Evolutionary conservation across 2,888 invertebrate species (phyloP).

Genomic region (Leptopterna dolabrata): DNA sequence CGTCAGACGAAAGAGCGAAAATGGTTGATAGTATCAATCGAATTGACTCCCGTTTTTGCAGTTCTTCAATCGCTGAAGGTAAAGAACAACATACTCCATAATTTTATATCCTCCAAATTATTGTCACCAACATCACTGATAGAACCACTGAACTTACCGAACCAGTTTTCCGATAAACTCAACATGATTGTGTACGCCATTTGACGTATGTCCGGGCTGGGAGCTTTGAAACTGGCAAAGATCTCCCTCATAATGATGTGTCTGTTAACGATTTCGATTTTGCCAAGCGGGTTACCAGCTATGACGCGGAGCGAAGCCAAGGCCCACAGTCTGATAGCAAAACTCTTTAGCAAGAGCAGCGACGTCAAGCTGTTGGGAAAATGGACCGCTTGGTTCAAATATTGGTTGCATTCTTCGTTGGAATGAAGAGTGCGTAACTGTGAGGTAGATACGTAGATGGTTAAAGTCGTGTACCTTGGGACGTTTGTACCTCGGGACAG

Average conservation of each 20-base stretch:
- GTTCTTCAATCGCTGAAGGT: background rate
- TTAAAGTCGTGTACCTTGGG: no score
- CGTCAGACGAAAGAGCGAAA: background rate
- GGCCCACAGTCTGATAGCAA: conserved; percentile 4
- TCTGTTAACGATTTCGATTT: background rate
- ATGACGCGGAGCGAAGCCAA: conserved; percentile 22
- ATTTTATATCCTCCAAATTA: no score
- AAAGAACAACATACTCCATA: background rate
- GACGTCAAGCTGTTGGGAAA: conserved; percentile 31
- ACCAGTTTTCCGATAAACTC: conserved; percentile 38
- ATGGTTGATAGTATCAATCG: background rate
- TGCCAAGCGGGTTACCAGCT: conserved; percentile 21
- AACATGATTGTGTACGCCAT: conserved; percentile 4
- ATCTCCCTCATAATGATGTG: background rate
- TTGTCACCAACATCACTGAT: no score
- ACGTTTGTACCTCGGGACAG: no score
- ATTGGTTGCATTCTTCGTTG: no score
- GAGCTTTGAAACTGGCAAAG: background rate
- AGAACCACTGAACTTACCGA: conserved; percentile 19
- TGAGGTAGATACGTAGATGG: no score
- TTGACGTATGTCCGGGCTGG: background rate
- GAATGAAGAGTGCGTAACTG: no score
- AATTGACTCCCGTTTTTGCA: background rate
- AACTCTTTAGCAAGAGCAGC: background rate
- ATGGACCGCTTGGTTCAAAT: no score